Evolutionary conservation across 2,797 vertebrate genomes (phyloP).

Genomic region (Zenarchopterus dispar): DNA sequence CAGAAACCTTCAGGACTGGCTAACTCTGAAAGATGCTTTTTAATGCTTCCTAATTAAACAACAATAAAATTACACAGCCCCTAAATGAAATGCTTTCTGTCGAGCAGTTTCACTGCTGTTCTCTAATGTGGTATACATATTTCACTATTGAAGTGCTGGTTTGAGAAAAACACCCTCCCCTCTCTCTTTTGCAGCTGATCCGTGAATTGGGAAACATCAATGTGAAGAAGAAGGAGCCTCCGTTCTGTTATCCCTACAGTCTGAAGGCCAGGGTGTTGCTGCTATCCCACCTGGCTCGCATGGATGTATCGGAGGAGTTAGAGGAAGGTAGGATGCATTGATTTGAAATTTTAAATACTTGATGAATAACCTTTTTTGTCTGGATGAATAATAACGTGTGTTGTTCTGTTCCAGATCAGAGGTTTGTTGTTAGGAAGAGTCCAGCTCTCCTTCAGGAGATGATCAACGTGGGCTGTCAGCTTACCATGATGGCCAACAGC

Average conservation of each 20-base stretch:
- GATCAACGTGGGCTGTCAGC: conserved; percentile 97
- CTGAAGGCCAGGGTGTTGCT: conserved; percentile 95
- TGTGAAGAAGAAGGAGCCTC: conserved; percentile 98
- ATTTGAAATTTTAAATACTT: neutral
- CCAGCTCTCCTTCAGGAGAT: conserved; percentile 98
- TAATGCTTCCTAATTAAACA: too few relatives aligned
- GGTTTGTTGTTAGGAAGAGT: conserved; percentile 95
- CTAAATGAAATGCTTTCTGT: too few relatives aligned
- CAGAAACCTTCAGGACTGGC: too few relatives aligned
- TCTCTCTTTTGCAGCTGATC: conserved; percentile 85
- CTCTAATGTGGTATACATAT: too few relatives aligned
- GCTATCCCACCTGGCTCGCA: conserved; percentile 91
- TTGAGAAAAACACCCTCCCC: too few relatives aligned
- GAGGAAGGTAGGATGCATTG: conserved; percentile 88
- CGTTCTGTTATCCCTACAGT: conserved; percentile 98
- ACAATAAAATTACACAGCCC: too few relatives aligned
- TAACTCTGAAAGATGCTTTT: too few relatives aligned
- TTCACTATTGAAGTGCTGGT: too few relatives aligned
- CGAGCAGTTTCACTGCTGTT: too few relatives aligned
- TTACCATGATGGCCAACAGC: conserved; percentile 98
- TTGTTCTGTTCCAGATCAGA: conserved; percentile 85
- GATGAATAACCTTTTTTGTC: too few relatives aligned
- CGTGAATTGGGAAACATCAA: conserved; percentile 98
- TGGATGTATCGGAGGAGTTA: conserved; percentile 93
- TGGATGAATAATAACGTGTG: too few relatives aligned